phyloP scores from a whole-genome alignment of 2,888 invertebrate genomes.

The Folsomia candida region DNA sequence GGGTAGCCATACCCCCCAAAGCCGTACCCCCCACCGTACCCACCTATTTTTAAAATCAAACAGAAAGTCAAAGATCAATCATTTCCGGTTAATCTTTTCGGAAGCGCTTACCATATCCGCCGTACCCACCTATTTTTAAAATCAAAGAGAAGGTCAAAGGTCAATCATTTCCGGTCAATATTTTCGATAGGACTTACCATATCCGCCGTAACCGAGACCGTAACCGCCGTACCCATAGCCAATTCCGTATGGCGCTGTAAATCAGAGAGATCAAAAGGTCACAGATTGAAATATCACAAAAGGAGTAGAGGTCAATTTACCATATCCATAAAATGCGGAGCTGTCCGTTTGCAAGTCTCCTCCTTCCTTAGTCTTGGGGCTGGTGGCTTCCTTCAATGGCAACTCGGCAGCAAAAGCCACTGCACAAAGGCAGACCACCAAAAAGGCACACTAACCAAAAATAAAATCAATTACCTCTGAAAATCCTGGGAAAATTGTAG shows the following conservation, averaged over 20 bases:
- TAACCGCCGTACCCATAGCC: not conserved
- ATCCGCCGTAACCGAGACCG: not conserved
- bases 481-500: too few relatives aligned
- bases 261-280: too few relatives aligned
- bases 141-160: not conserved
- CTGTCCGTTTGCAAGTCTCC: conserved; percentile 7
- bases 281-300: too few relatives aligned
- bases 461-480: not conserved
- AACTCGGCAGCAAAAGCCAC: not conserved
- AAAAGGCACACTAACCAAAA: not conserved
- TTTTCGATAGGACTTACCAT: too few relatives aligned
- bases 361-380: not conserved
- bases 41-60: not conserved
- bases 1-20: not conserved
- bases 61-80: not conserved
- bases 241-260: not conserved
- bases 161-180: not conserved
- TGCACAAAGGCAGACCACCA: not conserved
- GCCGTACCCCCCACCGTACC: not conserved
- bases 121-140: conserved; percentile 2
- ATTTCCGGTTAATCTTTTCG: not conserved
- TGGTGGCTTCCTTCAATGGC: not conserved
- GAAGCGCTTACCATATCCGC: conserved; percentile 11
- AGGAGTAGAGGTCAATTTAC: not conserved
- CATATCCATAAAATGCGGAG: conserved; percentile 7